A percentile compares a stretch with the other conserved stretches of the same genome.
phyloP scores from a whole-genome alignment of 2,113 vertebrate species.

The Suricata suricatta region DNA sequence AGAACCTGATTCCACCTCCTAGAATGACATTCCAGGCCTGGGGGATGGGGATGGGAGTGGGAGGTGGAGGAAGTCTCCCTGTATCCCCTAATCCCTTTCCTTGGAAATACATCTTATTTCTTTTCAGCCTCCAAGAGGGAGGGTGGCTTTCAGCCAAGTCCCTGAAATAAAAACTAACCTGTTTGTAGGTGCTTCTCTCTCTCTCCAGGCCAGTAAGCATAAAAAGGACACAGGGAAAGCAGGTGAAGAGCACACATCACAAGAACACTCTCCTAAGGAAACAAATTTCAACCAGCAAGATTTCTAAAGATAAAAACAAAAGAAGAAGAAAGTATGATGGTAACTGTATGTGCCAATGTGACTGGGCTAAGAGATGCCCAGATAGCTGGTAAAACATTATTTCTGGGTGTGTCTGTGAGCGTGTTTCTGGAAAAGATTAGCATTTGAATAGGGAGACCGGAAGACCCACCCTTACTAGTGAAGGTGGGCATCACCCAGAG shows the following conservation, averaged over 20 bases:
- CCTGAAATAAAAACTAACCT: background rate
- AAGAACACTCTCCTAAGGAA: background rate
- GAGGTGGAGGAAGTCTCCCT: background rate
- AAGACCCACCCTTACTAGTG: background rate
- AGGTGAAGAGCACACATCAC: background rate
- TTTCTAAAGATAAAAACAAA: background rate
- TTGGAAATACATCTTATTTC: background rate
- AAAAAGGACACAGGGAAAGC: background rate
- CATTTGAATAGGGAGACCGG: background rate
- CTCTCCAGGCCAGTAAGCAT: background rate
- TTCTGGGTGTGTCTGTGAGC: background rate
- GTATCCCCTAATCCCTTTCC: background rate
- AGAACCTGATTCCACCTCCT: background rate
- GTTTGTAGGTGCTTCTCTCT: background rate
- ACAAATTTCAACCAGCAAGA: background rate
- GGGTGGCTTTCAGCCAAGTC: background rate
- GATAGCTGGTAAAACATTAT: background rate
- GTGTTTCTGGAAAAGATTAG: background rate
- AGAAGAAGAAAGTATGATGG: background rate
- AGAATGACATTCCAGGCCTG: background rate
- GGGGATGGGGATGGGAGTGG: rapidly evolving
- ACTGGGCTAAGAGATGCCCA: background rate
- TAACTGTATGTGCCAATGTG: background rate
- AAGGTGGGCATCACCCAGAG: too few relatives aligned
- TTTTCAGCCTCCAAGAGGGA: background rate